These are phyloP conservation scores for Pterophyllum scalare DNA, from an alignment of 2,113 vertebrate genomes.

Conservation along the genomic window DNA sequence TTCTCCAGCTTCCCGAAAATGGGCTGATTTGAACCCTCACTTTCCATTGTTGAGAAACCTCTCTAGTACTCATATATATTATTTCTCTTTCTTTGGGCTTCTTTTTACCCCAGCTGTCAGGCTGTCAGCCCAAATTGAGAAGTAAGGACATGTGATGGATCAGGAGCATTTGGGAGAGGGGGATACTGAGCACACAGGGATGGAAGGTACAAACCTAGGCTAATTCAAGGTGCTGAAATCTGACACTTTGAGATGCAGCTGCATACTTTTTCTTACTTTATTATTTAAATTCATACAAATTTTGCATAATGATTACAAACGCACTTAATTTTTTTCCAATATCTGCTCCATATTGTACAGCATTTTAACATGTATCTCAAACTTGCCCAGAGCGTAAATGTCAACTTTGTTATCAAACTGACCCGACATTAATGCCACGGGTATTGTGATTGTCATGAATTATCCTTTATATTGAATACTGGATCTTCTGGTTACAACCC, in stretches of 20 bases:
- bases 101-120: conserved; percentile 34
- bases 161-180: background rate
- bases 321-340: background rate
- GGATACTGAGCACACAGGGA: background rate
- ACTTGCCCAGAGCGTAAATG: no score
- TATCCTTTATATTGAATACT: no score
- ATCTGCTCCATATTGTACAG: background rate
- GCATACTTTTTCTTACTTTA: background rate
- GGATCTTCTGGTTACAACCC: no score
- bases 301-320: background rate
- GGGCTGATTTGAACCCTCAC: conserved; percentile 12
- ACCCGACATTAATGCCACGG: no score
- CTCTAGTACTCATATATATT: conserved; percentile 24
- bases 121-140: conserved; percentile 42
- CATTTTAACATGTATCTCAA: no score
- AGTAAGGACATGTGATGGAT: conserved; percentile 1
- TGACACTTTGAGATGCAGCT: background rate
- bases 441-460: no score
- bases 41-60: conserved; percentile 37
- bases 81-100: conserved; percentile 20
- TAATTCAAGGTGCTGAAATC: background rate
- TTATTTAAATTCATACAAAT: background rate
- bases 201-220: background rate
- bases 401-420: no score
- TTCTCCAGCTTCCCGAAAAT: conserved; percentile 36